These are phyloP conservation scores for Crypturellus tataupa DNA, from an alignment of 2,797 vertebrate genomes.

Conservation along the genomic window DNA sequence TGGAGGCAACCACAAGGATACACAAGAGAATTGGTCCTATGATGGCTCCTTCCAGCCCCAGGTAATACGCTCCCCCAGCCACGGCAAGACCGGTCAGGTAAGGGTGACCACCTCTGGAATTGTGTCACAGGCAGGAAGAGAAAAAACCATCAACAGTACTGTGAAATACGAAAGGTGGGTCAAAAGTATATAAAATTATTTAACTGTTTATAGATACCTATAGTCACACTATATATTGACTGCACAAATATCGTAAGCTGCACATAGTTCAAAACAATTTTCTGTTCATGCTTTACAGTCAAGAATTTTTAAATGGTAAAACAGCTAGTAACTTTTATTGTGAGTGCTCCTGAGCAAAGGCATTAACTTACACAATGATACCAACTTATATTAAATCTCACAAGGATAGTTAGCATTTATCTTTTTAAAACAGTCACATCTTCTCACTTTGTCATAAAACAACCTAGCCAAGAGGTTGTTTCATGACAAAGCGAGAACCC, in stretches of 20 bases:
- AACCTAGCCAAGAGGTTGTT: no score
- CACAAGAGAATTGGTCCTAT: conserved; percentile 98
- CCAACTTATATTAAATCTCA: not conserved
- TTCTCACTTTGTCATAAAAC: not conserved
- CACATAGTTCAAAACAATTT: not conserved
- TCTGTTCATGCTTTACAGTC: not conserved
- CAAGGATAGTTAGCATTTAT: not conserved
- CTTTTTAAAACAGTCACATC: not conserved
- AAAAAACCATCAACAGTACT: not conserved
- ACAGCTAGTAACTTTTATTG: not conserved
- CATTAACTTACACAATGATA: not conserved
- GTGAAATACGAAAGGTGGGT: not conserved
- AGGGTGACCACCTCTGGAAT: conserved; percentile 93
- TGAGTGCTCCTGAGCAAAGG: not conserved
- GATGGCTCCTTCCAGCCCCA: conserved; percentile 97
- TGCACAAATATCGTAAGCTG: not conserved
- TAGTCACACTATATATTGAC: not conserved
- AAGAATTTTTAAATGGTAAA: not conserved
- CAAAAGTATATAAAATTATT: not conserved
- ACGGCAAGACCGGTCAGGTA: conserved; percentile 97
- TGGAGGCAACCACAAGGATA: conserved; percentile 96
- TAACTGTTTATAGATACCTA: not conserved
- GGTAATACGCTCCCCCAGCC: conserved; percentile 95
- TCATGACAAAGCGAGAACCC: no score
- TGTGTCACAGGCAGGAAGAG: not conserved